Evolutionary conservation across 2,888 invertebrate species (phyloP).

Genomic region (Fissipunctia ypsillon): DNA sequence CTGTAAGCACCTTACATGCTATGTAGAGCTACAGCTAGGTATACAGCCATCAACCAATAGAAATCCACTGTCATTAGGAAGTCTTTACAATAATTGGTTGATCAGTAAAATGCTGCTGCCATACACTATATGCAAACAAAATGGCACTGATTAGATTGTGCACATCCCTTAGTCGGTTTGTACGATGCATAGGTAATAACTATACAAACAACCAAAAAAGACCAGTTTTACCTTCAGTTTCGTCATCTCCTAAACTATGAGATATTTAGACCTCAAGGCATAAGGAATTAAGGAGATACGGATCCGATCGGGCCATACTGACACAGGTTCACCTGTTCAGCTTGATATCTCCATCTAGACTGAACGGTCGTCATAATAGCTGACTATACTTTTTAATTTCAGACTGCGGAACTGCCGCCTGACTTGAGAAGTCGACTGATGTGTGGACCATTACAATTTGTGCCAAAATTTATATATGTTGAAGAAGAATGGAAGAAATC

Average conservation of each 20-base stretch:
- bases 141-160: background rate
- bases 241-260: background rate
- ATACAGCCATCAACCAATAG: background rate
- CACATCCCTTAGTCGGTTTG: background rate
- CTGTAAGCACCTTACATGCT: too few species aligned
- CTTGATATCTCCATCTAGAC: background rate
- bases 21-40: too few species aligned
- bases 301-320: background rate
- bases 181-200: background rate
- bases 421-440: conserved; percentile 82
- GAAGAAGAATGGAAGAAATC: conserved; percentile 84
- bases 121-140: background rate
- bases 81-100: too few species aligned
- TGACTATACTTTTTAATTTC: conserved; percentile 51
- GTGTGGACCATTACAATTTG: conserved; percentile 82
- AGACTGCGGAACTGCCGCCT: conserved; percentile 85
- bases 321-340: background rate
- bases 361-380: background rate
- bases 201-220: background rate
- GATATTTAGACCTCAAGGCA: background rate
- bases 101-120: background rate
- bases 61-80: background rate
- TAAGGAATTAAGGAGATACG: background rate
- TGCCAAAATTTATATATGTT: conserved; percentile 85
- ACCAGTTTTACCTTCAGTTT: background rate